Evolutionary conservation across 2,797 vertebrate genomes (phyloP).

Genomic region (Okamejei kenojei): DNA sequence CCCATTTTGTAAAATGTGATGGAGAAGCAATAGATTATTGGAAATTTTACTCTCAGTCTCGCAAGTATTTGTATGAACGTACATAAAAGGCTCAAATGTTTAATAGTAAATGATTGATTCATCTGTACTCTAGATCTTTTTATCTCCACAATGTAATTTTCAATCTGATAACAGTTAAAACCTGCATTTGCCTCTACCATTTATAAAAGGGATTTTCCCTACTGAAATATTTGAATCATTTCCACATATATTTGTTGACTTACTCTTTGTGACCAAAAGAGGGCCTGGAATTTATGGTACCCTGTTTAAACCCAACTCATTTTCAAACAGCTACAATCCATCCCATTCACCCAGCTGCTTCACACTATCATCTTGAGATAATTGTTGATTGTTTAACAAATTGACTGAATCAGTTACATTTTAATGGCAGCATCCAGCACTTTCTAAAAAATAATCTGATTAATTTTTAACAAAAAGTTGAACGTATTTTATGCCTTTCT

Average conservation of each 20-base stretch:
- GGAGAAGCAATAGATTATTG: background rate
- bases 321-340: background rate
- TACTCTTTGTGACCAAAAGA: background rate
- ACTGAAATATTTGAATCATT: background rate
- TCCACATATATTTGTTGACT: background rate
- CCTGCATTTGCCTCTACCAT: background rate
- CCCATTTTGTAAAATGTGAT: background rate
- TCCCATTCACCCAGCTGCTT: background rate
- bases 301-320: too few relatives aligned
- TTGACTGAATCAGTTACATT: background rate
- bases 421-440: too few relatives aligned
- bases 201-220: background rate
- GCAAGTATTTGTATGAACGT: background rate
- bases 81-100: background rate
- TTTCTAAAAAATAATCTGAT: too few relatives aligned
- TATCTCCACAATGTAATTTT: too few relatives aligned
- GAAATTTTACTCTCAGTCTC: background rate
- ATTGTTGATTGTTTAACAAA: background rate
- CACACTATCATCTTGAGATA: background rate
- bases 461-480: background rate
- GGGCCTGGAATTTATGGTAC: background rate
- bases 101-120: background rate
- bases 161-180: background rate
- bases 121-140: background rate
- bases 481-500: background rate